phyloP scores from a whole-genome alignment of 2,113 vertebrate species.

The Micromys minutus region DNA sequence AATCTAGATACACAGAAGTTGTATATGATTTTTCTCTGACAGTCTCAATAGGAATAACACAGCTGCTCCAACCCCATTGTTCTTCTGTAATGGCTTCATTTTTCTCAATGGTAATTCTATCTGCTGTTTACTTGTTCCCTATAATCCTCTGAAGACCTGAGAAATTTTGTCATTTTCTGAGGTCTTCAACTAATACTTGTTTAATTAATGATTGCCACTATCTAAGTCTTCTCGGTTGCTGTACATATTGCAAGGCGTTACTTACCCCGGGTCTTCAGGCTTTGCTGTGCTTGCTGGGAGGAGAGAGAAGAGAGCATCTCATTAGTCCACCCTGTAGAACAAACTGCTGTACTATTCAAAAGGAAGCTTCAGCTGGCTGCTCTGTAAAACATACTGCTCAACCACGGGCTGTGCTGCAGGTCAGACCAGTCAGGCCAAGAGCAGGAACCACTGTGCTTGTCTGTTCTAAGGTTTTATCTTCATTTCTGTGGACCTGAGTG shows the following conservation, averaged over 20 bases:
- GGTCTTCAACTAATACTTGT: neutral
- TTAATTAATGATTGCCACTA: constrained; percentile 39
- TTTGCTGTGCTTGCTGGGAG: constrained; percentile 80
- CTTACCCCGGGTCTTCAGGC: constrained; percentile 85
- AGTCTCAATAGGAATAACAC: neutral
- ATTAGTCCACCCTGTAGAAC: constrained; percentile 50
- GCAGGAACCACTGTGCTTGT: neutral
- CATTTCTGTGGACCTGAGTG: too few relatives aligned
- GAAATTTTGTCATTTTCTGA: neutral
- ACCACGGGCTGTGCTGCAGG: neutral
- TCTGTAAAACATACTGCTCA: constrained; percentile 16
- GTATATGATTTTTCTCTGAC: constrained; percentile 42
- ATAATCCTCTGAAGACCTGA: neutral
- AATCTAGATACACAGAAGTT: constrained; percentile 4
- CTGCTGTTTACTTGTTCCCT: neutral
- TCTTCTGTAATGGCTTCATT: neutral
- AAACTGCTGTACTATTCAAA: constrained; percentile 30
- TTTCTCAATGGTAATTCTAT: constrained; percentile 32
- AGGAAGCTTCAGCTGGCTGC: neutral
- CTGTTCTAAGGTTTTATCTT: neutral
- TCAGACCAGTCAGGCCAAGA: neutral
- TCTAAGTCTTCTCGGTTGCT: accelerated
- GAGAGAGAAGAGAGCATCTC: constrained; percentile 38
- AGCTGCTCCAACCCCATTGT: neutral
- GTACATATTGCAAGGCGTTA: constrained; percentile 17